Evolutionary conservation across 1,140 invertebrate genomes (phyloP), one percentile per base, ranked within the genome.

Genomic region (Diuraphis noxia): DNA sequence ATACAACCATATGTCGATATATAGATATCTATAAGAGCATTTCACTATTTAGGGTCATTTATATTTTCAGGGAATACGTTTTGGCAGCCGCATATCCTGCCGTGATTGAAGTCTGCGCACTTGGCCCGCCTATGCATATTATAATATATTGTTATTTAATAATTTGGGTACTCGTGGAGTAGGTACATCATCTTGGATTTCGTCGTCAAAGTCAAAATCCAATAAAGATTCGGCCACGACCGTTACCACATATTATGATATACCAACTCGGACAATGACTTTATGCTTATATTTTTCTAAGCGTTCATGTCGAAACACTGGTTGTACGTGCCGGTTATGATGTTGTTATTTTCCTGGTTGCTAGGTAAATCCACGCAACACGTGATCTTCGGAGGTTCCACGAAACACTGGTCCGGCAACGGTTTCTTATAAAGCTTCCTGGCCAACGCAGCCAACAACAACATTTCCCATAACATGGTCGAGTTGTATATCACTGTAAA

Each of bases 381-480:
- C 0, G 89, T 91, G 63, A 91, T 91, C 25, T 91, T 91, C 23
- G 89, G 89, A 0, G 77, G 89, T 21, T 91, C 89, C 6, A 81
- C 77, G 34, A 91, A 91, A 49, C 89, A 91, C 34, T 91, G 63
- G 3, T 49, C 43, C 4, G 94, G 94, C 21, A 95, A 92, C 2
- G 93, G 93, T 56, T 93, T 93, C 52, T 95, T 94, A 92, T 96
- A 96, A 23, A 96, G 92, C 43, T 93, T 93, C 93, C 95, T 94
- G 0, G 95, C 95, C 93, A 95, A 94, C n/a, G 94, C 93, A 25
- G 94, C 94, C 8, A 96, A 93, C 2, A 95, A 88, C 9, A 96
- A 93, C 95, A 96, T 96, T 93, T 96, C 95, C 87, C 94, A 90
- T n/a, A 95, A 93, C 94, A 95, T 95, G 19, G 95, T 92, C 1